Evolutionary conservation across 2,113 vertebrate species (phyloP), one percentile per base, ranked within the genome.

Genomic region (Lepus americanus): DNA sequence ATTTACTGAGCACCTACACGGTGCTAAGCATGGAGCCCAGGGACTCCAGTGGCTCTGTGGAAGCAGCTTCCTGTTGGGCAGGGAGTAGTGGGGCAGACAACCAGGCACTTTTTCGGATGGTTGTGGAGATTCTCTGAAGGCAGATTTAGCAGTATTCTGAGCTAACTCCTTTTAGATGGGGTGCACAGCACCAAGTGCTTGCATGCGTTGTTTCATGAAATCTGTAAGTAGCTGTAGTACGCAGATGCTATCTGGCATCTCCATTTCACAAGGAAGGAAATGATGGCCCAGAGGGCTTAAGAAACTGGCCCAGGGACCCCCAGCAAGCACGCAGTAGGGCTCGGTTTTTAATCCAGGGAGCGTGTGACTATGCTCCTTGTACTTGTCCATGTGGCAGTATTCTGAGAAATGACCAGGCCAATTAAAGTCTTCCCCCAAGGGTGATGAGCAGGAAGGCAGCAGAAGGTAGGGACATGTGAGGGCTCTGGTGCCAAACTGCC

Each of bases 1-100:
- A 61, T 95, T 97, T 70, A 33, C 59, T 96, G 95, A 86, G 64
- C 92, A 96, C 36, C 84, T 95, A 94, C 55, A 51, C 8, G 5
- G 87, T 85, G 44, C 72, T 1, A 2, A 36, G 13, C 2, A 0
- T 2, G 0, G 16, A 69, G 31, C n/a, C 31, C 31, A 27, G 67
- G 55, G 49, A 49, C 74, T 23, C 39, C n/a, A 17, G 67, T 20
- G 76, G 64, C 59, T 94, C 49, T 88, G 69, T 63, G 13, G n/a
- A 61, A 13, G 19, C 36, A n/a, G 25, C 51, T 33, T 70, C 39
- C 39, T 3, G 0, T 33, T 53, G 85, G 55, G 51, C 33, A 64
- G 44, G 69, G n/a, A 44, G 23, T 49, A 27, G 82, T 14, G 53
- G 39, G 63, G 25, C 49, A 31, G 6, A 5, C 27, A 78, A 85